These are phyloP conservation scores for Brienomyrus longianalis DNA, from an alignment of 2,113 vertebrate genomes.

Conservation along the genomic window DNA sequence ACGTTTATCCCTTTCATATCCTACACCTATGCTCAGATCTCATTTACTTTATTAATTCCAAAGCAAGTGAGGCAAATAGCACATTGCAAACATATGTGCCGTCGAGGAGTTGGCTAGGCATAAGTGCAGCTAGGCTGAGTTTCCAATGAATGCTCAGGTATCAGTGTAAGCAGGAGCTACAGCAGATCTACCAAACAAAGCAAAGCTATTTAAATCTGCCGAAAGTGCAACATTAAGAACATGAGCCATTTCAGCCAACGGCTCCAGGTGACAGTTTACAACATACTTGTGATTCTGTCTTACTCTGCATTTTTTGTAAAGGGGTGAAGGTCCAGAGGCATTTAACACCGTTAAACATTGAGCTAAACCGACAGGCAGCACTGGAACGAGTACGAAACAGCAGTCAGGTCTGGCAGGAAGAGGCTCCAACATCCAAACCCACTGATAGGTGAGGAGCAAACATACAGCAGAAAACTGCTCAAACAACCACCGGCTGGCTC, in stretches of 20 bases:
- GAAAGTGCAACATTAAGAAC: background rate
- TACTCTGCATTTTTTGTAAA: background rate
- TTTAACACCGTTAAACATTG: background rate
- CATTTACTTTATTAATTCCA: background rate
- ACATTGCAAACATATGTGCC: background rate
- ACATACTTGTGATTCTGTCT: background rate
- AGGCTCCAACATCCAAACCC: background rate
- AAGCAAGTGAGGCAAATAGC: background rate
- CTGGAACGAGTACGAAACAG: background rate
- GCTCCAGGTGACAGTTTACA: background rate
- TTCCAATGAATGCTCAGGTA: background rate
- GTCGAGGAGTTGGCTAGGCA: background rate
- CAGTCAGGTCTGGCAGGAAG: background rate
- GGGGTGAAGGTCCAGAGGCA: background rate
- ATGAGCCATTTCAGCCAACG: background rate
- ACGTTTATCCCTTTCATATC: background rate
- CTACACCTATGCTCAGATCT: conserved; percentile 8
- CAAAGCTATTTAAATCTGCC: background rate
- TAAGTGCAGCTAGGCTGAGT: background rate
- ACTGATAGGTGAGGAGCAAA: background rate
- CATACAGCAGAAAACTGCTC: background rate
- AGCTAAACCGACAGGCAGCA: background rate
- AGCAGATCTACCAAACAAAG: background rate
- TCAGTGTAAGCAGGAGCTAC: background rate
- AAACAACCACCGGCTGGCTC: background rate